Conservation (phyloP, 2,888 invertebrate genomes). For the Aspidapion aeneum region DNA sequence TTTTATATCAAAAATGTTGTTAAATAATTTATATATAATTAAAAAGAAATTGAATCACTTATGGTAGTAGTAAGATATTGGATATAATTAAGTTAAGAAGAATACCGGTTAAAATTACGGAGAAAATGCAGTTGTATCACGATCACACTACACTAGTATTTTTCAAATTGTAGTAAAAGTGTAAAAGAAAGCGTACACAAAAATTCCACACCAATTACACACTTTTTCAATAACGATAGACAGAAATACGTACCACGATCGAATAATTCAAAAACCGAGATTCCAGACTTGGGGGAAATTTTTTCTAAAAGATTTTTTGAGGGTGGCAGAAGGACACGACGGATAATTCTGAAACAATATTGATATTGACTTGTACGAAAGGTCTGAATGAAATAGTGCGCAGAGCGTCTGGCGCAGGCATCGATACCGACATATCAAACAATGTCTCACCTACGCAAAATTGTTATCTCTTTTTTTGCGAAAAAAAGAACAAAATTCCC, state of each 20-base stretch:
- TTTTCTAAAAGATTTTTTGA: constrained; percentile 7
- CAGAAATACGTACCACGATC: not conserved
- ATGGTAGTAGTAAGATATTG: no score
- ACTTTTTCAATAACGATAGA: not conserved
- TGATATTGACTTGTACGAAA: constrained; percentile 42
- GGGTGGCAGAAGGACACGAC: not conserved
- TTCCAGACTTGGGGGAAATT: constrained; percentile 4
- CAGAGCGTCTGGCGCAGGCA: constrained; percentile 44
- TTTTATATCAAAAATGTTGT: no score
- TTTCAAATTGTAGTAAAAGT: no score
- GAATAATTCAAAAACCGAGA: not conserved
- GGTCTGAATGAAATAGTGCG: constrained; percentile 42
- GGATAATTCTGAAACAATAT: constrained; percentile 31
- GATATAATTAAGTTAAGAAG: no score
- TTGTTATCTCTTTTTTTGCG: not conserved
- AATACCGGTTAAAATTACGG: not conserved
- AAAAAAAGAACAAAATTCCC: no score
- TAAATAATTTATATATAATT: no score
- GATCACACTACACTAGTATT: no score
- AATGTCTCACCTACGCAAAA: not conserved
- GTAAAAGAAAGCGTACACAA: not conserved
- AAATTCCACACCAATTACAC: not conserved
- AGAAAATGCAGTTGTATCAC: not conserved
- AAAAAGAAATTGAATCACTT: no score
- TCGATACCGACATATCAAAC: constrained; percentile 40